Base-by-base conservation (phyloP, 1,140 invertebrate species). In the Zaprionus tsacasi region DNA sequence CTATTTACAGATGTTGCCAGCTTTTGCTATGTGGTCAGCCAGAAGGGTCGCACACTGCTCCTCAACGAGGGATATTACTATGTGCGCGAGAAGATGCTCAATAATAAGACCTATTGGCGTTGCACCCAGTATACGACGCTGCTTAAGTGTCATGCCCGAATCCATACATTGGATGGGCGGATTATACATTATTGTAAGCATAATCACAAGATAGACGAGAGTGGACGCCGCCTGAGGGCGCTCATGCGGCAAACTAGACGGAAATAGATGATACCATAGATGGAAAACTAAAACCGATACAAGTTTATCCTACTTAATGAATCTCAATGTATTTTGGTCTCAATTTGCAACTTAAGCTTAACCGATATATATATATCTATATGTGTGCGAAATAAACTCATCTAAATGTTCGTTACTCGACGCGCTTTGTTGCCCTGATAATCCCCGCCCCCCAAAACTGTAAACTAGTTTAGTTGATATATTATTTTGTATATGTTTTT, bases 101-200 rank as follows among this genome's bases (percentile, higher is more conserved):
- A 82, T 2, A 55, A 57, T 4, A 93, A 93, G 43, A 81, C 79
- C 5, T 92, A 92, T 55, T 92, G 92, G 91, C 77, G 92, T 30
- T 93, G 92, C 65, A 91, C 82, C 0, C 81, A 91, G 30, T 93
- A 93, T 36, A 93, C 92, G 8, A 92, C 92, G 17, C 35, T 45
- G 8, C 7, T 70, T 0, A 91, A 78, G 57, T 93, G 92, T 48
- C 87, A 91, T 40, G 92, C 80, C 2, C 79, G 92, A 2, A 56
- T 92, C 4, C 92, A 93, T 59, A 88, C 90, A 0, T 52, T 85
- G 0, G 52, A 73, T 1, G 82, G 76, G 6, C 59, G 60, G 6
- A 79, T 93, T 12, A 75, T 92, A 3, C 87, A 90, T 55, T 57
- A 59, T 5, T 83, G 76, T 40, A 61, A 45, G 6, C 92, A 93